Percentiles rank a stretch among this genome's conserved stretches.
These are phyloP conservation scores for Amaurobius ferox DNA, from an alignment of 2,888 invertebrate species.

Conservation along the genomic window DNA sequence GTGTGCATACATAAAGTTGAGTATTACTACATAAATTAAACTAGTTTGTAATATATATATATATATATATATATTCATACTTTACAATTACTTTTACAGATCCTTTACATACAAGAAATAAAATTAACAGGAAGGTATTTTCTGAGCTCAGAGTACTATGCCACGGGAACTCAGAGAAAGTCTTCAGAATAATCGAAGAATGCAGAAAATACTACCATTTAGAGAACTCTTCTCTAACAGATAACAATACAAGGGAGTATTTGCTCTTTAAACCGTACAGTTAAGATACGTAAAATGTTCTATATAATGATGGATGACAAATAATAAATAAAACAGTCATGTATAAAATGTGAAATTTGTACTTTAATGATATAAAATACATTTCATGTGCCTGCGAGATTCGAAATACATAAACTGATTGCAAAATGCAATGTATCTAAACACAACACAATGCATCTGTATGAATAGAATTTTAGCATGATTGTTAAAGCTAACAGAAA, in stretches of 20 bases:
- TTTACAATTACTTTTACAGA: background rate
- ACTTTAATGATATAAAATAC: conserved; percentile 15
- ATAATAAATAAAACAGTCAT: background rate
- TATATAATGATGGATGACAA: background rate
- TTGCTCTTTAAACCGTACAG: conserved; percentile 20
- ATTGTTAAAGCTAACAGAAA: conserved; percentile 1
- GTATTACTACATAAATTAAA: too few relatives aligned
- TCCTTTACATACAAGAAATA: background rate
- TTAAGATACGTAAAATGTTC: background rate
- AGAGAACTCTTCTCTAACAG: background rate
- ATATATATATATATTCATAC: too few relatives aligned
- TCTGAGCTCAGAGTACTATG: background rate
- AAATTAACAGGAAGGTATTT: background rate
- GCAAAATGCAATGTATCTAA: background rate
- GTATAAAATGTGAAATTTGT: conserved; percentile 5
- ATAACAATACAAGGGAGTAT: background rate
- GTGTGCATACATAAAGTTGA: too few relatives aligned
- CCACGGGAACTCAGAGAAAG: background rate
- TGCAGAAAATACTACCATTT: background rate
- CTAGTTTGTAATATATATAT: too few relatives aligned
- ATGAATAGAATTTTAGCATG: conserved; percentile 6
- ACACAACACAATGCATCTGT: background rate
- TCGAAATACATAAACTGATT: background rate
- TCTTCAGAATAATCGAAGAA: conserved; percentile 22
- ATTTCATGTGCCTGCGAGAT: background rate